Base-by-base conservation (phyloP, 1,140 invertebrate genomes). In the Monomorium pharaonis region DNA sequence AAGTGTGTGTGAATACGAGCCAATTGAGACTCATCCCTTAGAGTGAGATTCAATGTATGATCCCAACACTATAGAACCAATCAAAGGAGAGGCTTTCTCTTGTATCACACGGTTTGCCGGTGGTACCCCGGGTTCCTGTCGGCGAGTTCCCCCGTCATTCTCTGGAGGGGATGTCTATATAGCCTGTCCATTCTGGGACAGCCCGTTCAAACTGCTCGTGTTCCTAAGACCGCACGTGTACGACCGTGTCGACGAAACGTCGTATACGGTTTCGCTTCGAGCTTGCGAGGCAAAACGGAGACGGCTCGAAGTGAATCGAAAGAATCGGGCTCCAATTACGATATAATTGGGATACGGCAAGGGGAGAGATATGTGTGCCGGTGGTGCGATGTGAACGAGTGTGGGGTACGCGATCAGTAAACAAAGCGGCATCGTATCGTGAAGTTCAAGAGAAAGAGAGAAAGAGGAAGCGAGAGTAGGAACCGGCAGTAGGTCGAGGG, bases 111-210 rank as follows among this genome's bases (percentile, higher is more conserved):
- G 91, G 83, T 86, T 47, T 49, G 87, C 33, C 65, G 75, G 54
- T 49, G 70, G 56, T 51, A 63, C 72, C n/a, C 21, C 72, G 44
- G 86, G 85, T 87, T 90, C 90, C 90, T 92, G 80, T 6, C 30
- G 91, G 58, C 81, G 76, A 81, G 90, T 58, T 86, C 91, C 84
- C n/a, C 78, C 86, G 80, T 87, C 81, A 63, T 58, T 70, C 80
- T 86, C 84, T 93, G 94, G 92, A 89, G 93, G 94, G 94, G 93
- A 92, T 86, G 83, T 84, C 84, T 94, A 94, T 94, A 94, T 93
- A 94, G 93, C 85, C 93, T 89, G 89, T 89, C 88, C 88, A 86
- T 87, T 91, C 85, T 88, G 86, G 87, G 87, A 84, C 87, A 92
- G 91, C 88, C 87, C 91, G 91, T 92, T 94, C 92, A 93, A 94